Evolutionary conservation across 2,797 vertebrate species (phyloP), one percentile per base, ranked within the genome.

Genomic region (Gymnoscopelus microlampas): DNA sequence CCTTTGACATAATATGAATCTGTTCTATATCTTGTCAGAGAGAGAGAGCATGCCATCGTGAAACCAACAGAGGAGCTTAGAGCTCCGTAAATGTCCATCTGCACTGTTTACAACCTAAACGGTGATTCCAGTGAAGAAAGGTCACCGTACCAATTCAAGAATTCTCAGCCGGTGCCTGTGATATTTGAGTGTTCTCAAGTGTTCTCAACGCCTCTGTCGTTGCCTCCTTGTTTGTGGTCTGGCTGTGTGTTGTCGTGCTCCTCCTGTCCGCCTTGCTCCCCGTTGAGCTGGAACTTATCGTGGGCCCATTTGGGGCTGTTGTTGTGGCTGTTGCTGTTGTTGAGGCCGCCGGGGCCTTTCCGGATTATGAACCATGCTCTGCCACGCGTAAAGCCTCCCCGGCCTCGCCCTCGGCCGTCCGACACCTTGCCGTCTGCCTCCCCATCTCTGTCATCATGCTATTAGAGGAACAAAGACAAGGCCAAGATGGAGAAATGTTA

Each of bases 321-420:
- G 80, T 68, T 76, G 81, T 56, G 8, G 39, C 39, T 44, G 39
- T 7, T 44, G 39, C 84, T 93, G 80, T 68, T 76, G 81, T 58
- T 80, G 62, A 77, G 69, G 32, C 23, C 77, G 2, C 57, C 63
- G 1, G 78, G 76, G 3, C 95, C 94, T 76, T 97, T 97, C 44
- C 97, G 94, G 84, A 97, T 95, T 87, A 99, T 96, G 90, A 98
- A 98, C 63, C 97, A 94, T 2, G 96, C 94, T 61, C 95, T 92
- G 6, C 95, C 96, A 0, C 94, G 94, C 11, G 92, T 82, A 69
- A 95, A 92, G 73, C 85, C 88, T 44, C 95, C 95, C 3, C 95
- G 91, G 44, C 95, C 96, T 0, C 94, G 88, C 53, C 96, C 97
- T 49, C 94, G 90, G 71, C 71, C 89, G 62, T 93, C 88, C 70